Evolutionary conservation across 2,888 invertebrate genomes (phyloP).

Genomic region (Caenorhabditis doughertyi): DNA sequence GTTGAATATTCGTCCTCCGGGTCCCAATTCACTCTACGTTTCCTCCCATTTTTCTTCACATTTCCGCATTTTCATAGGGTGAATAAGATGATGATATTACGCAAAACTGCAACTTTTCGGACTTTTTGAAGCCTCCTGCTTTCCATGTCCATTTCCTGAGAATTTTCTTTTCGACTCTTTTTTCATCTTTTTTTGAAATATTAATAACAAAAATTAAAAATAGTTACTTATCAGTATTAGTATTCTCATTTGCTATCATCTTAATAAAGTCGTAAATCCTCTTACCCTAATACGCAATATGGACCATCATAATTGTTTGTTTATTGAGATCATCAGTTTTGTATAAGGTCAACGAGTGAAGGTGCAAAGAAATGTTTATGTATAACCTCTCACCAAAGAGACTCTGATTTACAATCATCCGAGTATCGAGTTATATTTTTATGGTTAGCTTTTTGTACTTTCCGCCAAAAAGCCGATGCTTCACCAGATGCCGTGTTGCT

Average conservation of each 20-base stretch:
- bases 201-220: too few relatives aligned
- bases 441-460: slow-evolving; percentile 10
- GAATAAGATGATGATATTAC: slow-evolving; percentile 52
- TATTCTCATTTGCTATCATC: slow-evolving; percentile 5
- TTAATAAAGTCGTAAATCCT: slow-evolving; percentile 26
- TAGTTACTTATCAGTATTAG: neutral
- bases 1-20: neutral
- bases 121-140: slow-evolving; percentile 28
- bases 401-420: slow-evolving; percentile 15
- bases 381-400: neutral
- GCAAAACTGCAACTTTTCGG: slow-evolving; percentile 44
- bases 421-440: slow-evolving; percentile 18
- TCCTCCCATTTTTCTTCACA: neutral
- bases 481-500: neutral
- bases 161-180: slow-evolving; percentile 3
- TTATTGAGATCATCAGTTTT: neutral
- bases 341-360: neutral
- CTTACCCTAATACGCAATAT: slow-evolving; percentile 13
- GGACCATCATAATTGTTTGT: slow-evolving; percentile 25
- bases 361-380: slow-evolving; percentile 12
- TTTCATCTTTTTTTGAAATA: neutral
- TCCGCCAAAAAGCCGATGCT: neutral
- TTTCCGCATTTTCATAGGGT: neutral
- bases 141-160: slow-evolving; percentile 1
- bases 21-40: slow-evolving; percentile 8